Base-by-base conservation (phyloP, 2,797 vertebrate genomes). In the Parauchenoglanis punctatus region DNA sequence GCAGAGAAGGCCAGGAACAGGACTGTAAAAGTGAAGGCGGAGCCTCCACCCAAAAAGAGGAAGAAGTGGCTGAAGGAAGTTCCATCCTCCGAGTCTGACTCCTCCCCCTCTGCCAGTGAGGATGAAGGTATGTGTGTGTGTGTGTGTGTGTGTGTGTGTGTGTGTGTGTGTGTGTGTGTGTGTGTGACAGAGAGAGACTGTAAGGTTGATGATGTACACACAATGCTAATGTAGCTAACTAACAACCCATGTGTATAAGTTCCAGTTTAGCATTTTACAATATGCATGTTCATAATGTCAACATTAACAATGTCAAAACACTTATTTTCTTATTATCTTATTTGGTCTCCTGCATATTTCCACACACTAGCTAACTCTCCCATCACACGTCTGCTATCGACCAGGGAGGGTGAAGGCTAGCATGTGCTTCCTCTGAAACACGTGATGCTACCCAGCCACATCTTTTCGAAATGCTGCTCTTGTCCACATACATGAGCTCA, bases 11-110 rank as follows among this genome's bases (percentile, higher is more conserved):
- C 89, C 49, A 90, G 90, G 89, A 89, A 56, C 44, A 87, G 91
- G 67, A 89, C 88, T 0, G 88, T 93, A 4, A 92, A 93, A 92
- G 96, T 96, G 56, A 92, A 94, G 83, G 35, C 92, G 0, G 94
- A 97, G 90, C 93, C 96, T 77, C 91, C 94, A 1, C 88, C 94
- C 0, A 96, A 96, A 89, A 98, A 97, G 91, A 97, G 97, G 92
- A 98, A 97, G 95, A 97, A 96, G 91, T 97, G 97, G 97, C 92
- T 96, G 65, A 97, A 97, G 85, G 97, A 96, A 89, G 95, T 96
- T 0, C 95, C 94, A 70, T 97, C 96, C 6, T 96, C 97, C 0
- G 95, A 96, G 61, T 97, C 97, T 0, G 96, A 97, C 11, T 97
- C 97, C 23, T 96, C 96, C 0, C 95, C 94, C 11, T 94, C 94